Conservation (phyloP, 2,113 vertebrate genomes). For the Heteronetta atricapilla region DNA sequence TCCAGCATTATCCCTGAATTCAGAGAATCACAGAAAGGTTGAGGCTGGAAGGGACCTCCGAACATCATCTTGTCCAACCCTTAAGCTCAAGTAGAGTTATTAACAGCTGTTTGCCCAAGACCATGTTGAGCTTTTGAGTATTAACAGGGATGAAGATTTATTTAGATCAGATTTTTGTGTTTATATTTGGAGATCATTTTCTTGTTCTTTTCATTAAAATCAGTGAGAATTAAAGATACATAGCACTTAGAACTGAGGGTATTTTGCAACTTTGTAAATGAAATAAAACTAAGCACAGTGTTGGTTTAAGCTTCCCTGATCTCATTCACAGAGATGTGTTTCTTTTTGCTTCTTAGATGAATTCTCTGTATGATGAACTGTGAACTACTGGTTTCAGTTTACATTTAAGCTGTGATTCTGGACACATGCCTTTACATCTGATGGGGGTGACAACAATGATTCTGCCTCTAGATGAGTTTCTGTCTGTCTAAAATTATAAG, state of each 20-base stretch:
- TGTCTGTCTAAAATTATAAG: neutral
- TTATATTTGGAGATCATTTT: accelerated
- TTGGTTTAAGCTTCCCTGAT: neutral
- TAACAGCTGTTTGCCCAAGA: neutral
- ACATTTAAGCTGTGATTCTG: neutral
- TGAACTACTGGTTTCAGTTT: neutral
- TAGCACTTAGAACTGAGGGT: neutral
- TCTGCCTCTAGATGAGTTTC: neutral
- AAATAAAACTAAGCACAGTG: neutral
- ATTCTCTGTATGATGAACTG: neutral
- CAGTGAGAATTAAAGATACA: neutral
- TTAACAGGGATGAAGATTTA: accelerated
- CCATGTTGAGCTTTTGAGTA: neutral
- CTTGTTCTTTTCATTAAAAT: neutral
- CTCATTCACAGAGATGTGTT: neutral
- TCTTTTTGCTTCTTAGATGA: neutral
- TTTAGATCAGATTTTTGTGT: neutral
- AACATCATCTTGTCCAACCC: neutral
- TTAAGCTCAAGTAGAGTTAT: neutral
- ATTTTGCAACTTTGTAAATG: neutral
- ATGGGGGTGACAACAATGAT: neutral
- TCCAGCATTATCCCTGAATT: neutral
- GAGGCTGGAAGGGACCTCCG: neutral
- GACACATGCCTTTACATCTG: neutral
- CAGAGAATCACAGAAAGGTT: neutral